Percentiles rank a stretch among this genome's conserved stretches.
These are phyloP conservation scores for Cirrhinus mrigala DNA, from an alignment of 2,797 vertebrate genomes.

Conservation along the genomic window DNA sequence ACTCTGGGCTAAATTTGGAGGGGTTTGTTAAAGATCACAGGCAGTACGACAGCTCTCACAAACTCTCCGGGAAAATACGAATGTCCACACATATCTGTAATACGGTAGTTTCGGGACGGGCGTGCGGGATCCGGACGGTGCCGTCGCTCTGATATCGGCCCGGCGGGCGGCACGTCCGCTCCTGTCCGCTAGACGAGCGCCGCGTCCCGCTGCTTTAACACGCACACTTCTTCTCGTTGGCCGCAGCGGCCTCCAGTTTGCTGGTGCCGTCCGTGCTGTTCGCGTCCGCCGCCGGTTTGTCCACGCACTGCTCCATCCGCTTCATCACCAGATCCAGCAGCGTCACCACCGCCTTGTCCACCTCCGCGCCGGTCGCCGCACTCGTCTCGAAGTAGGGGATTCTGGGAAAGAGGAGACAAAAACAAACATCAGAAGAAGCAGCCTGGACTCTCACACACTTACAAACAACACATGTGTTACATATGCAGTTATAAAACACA, in stretches of 20 bases:
- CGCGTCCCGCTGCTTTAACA: conserved; percentile 80
- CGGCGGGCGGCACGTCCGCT: conserved; percentile 32
- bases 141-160: no score
- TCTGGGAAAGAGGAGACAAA: conserved; percentile 66
- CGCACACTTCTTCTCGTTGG: conserved; percentile 87
- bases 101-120: not conserved
- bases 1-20: not conserved
- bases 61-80: not conserved
- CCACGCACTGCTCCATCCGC: conserved; percentile 95
- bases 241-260: conserved; percentile 77
- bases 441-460: not conserved
- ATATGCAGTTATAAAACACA: no score
- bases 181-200: conserved; percentile 65
- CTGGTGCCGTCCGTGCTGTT: conserved; percentile 83
- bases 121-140: conserved; percentile 11
- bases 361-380: conserved; percentile 88
- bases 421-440: not conserved
- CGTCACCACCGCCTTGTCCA: conserved; percentile 89
- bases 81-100: conserved; percentile 1
- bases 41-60: conserved; percentile 23
- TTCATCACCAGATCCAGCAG: conserved; percentile 98
- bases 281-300: conserved; percentile 82
- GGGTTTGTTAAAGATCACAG: conserved; percentile 7
- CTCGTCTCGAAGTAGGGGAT: conserved; percentile 96
- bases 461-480: not conserved